Evolutionary conservation across 2,797 vertebrate species (phyloP).

Genomic region (Anabacerthia variegaticeps): DNA sequence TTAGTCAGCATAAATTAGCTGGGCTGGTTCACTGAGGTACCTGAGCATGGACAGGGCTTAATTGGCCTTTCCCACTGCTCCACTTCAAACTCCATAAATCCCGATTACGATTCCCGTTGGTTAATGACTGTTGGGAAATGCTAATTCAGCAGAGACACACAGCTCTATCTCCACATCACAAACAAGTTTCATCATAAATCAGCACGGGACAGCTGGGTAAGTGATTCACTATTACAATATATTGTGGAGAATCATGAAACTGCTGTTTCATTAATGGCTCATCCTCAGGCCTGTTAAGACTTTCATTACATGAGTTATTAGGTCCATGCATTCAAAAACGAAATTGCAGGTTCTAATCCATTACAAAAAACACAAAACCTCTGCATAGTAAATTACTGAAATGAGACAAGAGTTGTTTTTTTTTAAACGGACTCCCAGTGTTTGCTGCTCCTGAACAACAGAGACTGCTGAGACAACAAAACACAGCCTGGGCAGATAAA

Average conservation of each 20-base stretch:
- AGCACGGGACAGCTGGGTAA: constrained; percentile 36
- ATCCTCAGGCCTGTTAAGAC: constrained; percentile 74
- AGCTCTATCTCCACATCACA: constrained; percentile 20
- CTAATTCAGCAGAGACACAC: constrained; percentile 45
- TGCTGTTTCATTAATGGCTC: constrained; percentile 76
- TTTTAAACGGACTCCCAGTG: constrained; percentile 48
- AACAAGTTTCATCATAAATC: constrained; percentile 59
- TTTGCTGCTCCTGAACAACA: constrained; percentile 31
- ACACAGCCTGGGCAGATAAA: constrained; percentile 54
- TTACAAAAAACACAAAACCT: constrained; percentile 72
- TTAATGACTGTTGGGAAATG: constrained; percentile 46
- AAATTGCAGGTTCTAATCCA: constrained; percentile 75
- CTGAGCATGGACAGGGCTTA: not conserved
- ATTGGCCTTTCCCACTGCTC: constrained; percentile 7
- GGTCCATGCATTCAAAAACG: constrained; percentile 67
- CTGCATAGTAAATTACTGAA: constrained; percentile 66
- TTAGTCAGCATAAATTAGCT: not conserved
- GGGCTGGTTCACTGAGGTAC: not conserved
- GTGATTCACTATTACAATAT: constrained; percentile 16
- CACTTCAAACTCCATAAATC: constrained; percentile 9
- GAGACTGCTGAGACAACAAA: constrained; percentile 65
- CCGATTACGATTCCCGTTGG: not conserved
- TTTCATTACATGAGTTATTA: constrained; percentile 76
- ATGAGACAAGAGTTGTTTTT: constrained; percentile 54
- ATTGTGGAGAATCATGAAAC: constrained; percentile 57